Evolutionary conservation across 2,797 vertebrate genomes (phyloP).

Genomic region (Dendrocincla fuliginosa): DNA sequence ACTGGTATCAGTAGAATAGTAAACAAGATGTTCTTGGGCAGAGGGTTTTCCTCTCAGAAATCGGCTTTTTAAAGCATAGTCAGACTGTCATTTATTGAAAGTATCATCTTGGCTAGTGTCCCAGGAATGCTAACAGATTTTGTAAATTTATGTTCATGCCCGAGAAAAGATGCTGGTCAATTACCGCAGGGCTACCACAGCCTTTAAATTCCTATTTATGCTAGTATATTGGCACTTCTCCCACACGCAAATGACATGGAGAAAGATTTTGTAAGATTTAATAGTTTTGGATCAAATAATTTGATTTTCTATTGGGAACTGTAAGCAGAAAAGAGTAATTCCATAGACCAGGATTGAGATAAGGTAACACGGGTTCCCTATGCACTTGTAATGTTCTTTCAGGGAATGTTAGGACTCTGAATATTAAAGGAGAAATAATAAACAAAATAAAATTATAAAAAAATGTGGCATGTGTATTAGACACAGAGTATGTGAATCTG

Average conservation of each 20-base stretch:
- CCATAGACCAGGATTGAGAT: not conserved
- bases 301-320: not conserved
- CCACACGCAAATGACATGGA: not conserved
- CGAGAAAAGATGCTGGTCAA: not conserved
- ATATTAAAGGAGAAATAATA: not conserved
- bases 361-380: not conserved
- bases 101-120: not conserved
- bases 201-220: not conserved
- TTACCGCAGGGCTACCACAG: not conserved
- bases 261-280: not conserved
- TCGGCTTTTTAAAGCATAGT: not conserved
- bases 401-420: not conserved
- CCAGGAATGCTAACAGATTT: not conserved
- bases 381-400: not conserved
- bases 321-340: not conserved
- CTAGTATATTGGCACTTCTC: not conserved
- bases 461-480: not conserved
- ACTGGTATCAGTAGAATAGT: not conserved
- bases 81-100: not conserved
- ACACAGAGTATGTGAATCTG: not conserved
- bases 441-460: not conserved
- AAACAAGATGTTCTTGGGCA: not conserved
- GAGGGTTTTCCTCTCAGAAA: not conserved
- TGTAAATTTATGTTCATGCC: not conserved
- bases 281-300: not conserved